Evolutionary conservation across 92 coral and sea anemone genomes (phyloP), one percentile per base, ranked within the genome.

Genomic region (Desmophyllum pertusum): DNA sequence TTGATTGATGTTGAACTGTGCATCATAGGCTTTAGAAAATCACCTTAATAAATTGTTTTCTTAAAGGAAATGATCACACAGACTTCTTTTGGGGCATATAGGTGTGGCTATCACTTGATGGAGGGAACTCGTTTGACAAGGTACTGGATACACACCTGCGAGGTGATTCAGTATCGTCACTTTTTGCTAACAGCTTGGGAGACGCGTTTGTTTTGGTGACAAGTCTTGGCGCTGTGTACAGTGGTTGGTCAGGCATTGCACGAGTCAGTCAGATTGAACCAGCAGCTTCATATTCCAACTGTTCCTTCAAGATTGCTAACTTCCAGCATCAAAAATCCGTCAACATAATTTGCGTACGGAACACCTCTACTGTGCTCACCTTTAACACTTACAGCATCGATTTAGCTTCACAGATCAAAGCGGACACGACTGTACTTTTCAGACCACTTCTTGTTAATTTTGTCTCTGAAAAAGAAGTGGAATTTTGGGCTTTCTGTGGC

Each of bases 81-180:
- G 6, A 29, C 18, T 40, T 78, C 23, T 53, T 52, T 75, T 70
- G 78, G 57, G 69, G 8, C 64, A 3, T 70, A 69, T 40, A 81
- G 99, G 99, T 94, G 80, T 97, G 99, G 99, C 88, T 87, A 72
- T 97, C 99, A 23, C 83, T 92, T n/a, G 97, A 97, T 70, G 95
- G 98, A 45, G 99, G 99, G 23, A 93, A 91, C 89, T 92, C 98
- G 35, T 97, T 97, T 78, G 68, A 91, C 38, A 87, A 88, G 84
- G 88, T 92, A 41, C 87, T 90, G 59, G 89, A 90, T 48, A 84
- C 89, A 57, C 85, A 69, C 31, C 68, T 88, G 25, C 64, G 71
- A 51, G 88, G 87, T 72, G 95, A 92, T 67, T 19, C 70, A n/a
- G 92, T 97, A 41, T 41, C 91, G 50, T 85, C 95, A 35, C 85